phyloP scores from a whole-genome alignment of 2,797 vertebrate species.

The Phrynocephalus forsythii region DNA sequence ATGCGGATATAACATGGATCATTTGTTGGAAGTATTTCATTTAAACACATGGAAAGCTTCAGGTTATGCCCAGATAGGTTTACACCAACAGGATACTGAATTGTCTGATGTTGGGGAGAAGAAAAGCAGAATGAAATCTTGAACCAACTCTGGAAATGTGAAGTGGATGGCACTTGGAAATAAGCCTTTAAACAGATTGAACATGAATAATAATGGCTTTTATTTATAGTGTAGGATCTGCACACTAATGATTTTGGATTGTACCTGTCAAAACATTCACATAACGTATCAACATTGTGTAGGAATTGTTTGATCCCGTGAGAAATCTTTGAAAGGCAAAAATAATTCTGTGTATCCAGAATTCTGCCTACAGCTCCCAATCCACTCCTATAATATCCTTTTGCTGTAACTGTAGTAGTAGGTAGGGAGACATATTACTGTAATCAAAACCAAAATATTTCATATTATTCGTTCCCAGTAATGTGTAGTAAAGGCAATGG shows the following conservation, averaged over 20 bases:
- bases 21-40: too few relatives aligned
- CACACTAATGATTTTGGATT: conserved; percentile 2
- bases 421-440: too few relatives aligned
- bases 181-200: not conserved
- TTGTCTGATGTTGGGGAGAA: not conserved
- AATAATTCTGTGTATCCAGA: not conserved
- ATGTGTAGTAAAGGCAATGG: not conserved
- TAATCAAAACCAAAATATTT: not conserved
- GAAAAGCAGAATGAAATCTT: not conserved
- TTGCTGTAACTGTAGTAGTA: not conserved
- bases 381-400: rapidly evolving
- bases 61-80: too few relatives aligned
- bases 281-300: conserved; percentile 26
- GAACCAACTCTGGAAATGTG: not conserved
- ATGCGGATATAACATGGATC: too few relatives aligned
- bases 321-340: conserved; percentile 18
- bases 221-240: not conserved
- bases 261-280: conserved; percentile 43
- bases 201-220: not conserved
- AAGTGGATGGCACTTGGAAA: not conserved
- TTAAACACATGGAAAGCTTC: too few relatives aligned
- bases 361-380: not conserved
- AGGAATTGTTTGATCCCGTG: conserved; percentile 13
- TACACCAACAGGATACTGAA: not conserved
- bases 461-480: not conserved